Conservation (phyloP, 1,140 invertebrate genomes). For the Pinna nobilis region DNA sequence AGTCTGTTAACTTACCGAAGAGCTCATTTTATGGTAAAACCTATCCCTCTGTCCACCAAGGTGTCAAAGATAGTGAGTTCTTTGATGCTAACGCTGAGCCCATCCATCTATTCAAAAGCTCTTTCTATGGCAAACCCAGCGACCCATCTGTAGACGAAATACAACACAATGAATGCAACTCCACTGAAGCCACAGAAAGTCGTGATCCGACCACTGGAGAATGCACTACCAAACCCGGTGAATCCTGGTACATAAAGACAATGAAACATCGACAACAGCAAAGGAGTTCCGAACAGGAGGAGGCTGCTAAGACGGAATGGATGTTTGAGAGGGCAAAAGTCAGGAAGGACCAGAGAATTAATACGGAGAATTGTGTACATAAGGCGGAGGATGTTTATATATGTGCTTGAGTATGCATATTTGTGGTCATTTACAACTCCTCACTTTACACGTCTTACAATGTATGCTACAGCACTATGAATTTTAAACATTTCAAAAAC, state of each 20-base stretch:
- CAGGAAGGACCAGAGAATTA: too few species aligned
- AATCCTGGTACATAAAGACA: constrained; percentile 15
- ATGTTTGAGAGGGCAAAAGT: constrained; percentile 71
- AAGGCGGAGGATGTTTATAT: too few species aligned
- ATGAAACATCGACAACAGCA: constrained; percentile 7
- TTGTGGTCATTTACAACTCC: too few species aligned
- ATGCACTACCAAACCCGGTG: background rate
- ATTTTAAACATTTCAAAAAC: too few species aligned
- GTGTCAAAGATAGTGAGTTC: background rate
- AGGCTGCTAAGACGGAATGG: constrained; percentile 76
- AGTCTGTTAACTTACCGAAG: background rate
- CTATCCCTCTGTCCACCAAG: background rate
- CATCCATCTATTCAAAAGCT: background rate
- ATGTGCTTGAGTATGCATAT: too few species aligned
- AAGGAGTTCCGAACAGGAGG: background rate
- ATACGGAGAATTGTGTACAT: too few species aligned
- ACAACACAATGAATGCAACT: background rate
- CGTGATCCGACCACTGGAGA: background rate
- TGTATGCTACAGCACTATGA: too few species aligned
- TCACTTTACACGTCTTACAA: too few species aligned
- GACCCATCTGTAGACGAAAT: background rate
- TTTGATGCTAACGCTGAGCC: background rate
- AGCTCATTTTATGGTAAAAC: background rate
- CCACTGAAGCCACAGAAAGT: background rate
- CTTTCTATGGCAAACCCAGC: background rate